These are phyloP conservation scores for Clinocottus analis DNA, from an alignment of 2,113 vertebrate species.

Conservation along the genomic window DNA sequence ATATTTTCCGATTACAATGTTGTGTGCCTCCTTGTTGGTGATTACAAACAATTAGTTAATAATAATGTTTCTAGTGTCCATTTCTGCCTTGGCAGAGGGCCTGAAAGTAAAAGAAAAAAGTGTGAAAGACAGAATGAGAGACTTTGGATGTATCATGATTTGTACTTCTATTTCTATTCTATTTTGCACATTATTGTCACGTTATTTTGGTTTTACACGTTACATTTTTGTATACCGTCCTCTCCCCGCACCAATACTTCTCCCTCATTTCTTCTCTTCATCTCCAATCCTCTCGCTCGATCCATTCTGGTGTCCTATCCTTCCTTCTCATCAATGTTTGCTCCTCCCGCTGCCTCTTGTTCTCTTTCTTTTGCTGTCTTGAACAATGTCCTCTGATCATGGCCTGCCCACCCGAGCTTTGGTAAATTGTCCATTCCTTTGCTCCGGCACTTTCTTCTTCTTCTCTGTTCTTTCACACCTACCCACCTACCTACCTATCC, in stretches of 20 bases:
- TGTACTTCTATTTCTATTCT: conserved; percentile 51
- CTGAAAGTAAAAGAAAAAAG: conserved; percentile 2
- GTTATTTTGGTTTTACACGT: conserved; percentile 4
- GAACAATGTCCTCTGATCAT: neutral
- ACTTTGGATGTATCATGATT: conserved; percentile 45
- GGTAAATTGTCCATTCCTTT: conserved; percentile 1
- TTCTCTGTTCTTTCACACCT: neutral
- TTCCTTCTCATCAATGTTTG: neutral
- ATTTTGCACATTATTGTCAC: conserved; percentile 1
- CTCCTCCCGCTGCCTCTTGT: neutral
- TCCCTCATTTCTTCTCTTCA: neutral
- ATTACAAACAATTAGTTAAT: neutral
- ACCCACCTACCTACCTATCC: too few species aligned
- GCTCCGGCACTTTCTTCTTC: neutral
- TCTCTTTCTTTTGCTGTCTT: neutral
- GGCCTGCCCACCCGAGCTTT: conserved; percentile 4
- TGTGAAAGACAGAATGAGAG: conserved; percentile 60
- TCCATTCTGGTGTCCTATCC: neutral
- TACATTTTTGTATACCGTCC: neutral
- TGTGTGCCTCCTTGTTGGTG: neutral
- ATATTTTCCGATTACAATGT: neutral
- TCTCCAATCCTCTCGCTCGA: neutral
- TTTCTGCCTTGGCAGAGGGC: conserved; percentile 17
- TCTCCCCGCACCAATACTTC: neutral
- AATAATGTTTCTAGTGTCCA: neutral